A percentile compares a stretch with the other conserved stretches of the same genome.
Evolutionary conservation across 2,888 invertebrate species (phyloP).

Genomic region (Dryomyza anilis): DNA sequence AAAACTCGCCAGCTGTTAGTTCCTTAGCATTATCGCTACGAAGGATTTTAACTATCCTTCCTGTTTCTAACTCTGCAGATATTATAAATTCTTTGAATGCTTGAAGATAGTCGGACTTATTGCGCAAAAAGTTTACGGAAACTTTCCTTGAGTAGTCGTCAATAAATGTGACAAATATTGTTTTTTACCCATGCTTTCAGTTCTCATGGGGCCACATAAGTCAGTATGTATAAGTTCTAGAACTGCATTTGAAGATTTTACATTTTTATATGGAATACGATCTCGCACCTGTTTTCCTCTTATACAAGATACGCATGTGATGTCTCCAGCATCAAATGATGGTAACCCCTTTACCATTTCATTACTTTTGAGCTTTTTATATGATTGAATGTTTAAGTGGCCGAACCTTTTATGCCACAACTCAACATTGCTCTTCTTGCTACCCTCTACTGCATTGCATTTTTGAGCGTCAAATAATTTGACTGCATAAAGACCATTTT

Average conservation of each 20-base stretch:
- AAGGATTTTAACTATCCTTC: not conserved
- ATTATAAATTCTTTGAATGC: not conserved
- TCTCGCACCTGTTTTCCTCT: slow-evolving; percentile 6
- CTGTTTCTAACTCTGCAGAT: not conserved
- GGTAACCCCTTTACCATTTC: too few relatives aligned
- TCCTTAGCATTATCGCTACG: not conserved
- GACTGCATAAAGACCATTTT: not conserved
- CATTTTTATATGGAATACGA: slow-evolving; percentile 3
- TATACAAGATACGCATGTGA: not conserved
- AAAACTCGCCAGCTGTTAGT: too few relatives aligned
- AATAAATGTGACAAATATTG: not conserved
- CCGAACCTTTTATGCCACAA: not conserved
- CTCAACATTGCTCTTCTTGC: not conserved
- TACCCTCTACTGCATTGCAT: not conserved
- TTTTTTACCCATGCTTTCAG: not conserved
- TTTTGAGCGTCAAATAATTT: not conserved
- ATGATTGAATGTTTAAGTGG: not conserved
- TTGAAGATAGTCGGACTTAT: not conserved
- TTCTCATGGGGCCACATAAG: slow-evolving; percentile 14
- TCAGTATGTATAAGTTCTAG: too few relatives aligned
- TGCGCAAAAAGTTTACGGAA: not conserved
- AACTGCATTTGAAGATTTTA: too few relatives aligned
- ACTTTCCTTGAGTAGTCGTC: not conserved
- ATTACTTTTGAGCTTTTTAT: too few relatives aligned
- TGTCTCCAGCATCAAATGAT: too few relatives aligned